Evolutionary conservation across 2,888 invertebrate species (phyloP).

Genomic region (Julus scandinavius): DNA sequence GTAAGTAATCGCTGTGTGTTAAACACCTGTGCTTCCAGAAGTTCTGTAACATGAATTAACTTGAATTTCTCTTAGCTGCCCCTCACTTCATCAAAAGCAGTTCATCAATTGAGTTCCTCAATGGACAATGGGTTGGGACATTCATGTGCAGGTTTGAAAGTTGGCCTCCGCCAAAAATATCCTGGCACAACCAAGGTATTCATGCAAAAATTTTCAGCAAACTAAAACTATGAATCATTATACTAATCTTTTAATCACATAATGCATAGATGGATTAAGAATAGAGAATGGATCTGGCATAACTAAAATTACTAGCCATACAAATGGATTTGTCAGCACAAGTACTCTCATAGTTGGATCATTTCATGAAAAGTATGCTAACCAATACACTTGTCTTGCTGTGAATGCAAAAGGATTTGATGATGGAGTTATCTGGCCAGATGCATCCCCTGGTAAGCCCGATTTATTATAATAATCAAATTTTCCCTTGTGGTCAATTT

Average conservation of each 20-base stretch:
- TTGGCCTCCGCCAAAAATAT: conserved; percentile 42
- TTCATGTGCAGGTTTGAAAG: not conserved
- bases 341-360: not conserved
- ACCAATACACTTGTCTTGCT: conserved; percentile 27
- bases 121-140: conserved; percentile 47
- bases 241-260: not conserved
- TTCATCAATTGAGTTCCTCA: not conserved
- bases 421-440: conserved; percentile 14
- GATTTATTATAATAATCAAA: not conserved
- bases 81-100: not conserved
- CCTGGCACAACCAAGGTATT: conserved; percentile 42
- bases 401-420: conserved; percentile 8
- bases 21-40: not conserved
- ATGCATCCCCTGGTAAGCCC: conserved; percentile 14
- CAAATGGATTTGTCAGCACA: not conserved
- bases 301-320: not conserved
- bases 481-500: too few species aligned
- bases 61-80: conserved; percentile 31
- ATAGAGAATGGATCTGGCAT: not conserved
- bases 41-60: not conserved
- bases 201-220: not conserved
- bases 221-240: not conserved
- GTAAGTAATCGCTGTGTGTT: not conserved
- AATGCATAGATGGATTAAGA: not conserved
- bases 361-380: conserved; percentile 37